A percentile compares a stretch with the other conserved stretches of the same genome.
Conservation (phyloP, 2,113 vertebrate species). For the Hippopotamus amphibius region DNA sequence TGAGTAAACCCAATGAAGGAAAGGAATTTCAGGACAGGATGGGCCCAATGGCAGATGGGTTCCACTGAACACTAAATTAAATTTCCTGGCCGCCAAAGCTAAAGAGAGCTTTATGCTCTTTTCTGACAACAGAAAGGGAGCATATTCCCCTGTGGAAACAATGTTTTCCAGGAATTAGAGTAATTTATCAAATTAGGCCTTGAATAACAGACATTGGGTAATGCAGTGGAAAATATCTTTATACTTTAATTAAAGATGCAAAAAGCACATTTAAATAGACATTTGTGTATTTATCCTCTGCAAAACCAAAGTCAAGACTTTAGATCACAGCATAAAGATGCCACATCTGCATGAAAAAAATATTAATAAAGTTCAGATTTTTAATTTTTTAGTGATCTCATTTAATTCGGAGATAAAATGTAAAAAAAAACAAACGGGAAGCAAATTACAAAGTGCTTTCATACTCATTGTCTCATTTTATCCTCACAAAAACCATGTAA, state of each 20-base stretch:
- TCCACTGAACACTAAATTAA: not conserved
- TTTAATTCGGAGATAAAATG: constrained; percentile 6
- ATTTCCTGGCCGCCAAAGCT: not conserved
- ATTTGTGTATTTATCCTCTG: not conserved
- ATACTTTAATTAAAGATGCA: not conserved
- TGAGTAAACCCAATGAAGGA: constrained; percentile 83
- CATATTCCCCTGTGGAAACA: not conserved
- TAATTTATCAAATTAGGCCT: not conserved
- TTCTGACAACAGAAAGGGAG: not conserved
- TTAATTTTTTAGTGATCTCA: not conserved
- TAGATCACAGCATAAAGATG: not conserved
- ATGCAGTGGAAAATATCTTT: not conserved
- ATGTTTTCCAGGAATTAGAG: not conserved
- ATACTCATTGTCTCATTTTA: not conserved
- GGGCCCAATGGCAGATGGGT: accelerated
- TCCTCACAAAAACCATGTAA: not conserved
- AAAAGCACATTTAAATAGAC: not conserved
- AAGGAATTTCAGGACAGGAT: not conserved
- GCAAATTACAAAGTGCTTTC: not conserved
- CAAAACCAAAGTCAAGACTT: constrained; percentile 7
- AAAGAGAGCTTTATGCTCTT: not conserved
- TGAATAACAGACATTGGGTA: not conserved
- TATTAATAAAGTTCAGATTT: not conserved
- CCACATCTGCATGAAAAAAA: not conserved
- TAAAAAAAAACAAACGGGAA: not conserved